Conservation (phyloP, 1,140 invertebrate species). For the Listronotus oregonensis region DNA sequence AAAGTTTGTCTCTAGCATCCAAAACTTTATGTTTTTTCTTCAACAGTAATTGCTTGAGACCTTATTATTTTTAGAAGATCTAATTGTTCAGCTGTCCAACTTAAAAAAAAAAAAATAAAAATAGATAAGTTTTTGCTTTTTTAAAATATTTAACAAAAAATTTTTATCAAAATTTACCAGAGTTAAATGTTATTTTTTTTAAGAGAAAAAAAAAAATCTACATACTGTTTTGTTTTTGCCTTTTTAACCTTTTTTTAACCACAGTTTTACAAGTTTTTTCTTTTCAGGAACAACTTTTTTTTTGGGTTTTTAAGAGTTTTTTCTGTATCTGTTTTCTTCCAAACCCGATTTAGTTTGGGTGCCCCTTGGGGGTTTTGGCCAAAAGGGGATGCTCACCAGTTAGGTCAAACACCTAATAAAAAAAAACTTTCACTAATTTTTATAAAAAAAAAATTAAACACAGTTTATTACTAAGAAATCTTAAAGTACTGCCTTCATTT, state of each 20-base stretch:
- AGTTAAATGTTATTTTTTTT: background rate
- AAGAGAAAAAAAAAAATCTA: constrained; percentile 1
- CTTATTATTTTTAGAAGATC: constrained; percentile 47
- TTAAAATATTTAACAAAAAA: background rate
- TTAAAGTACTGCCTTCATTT: too few relatives aligned
- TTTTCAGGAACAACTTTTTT: constrained; percentile 25
- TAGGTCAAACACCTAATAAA: constrained; percentile 13
- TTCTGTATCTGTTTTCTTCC: constrained; percentile 21
- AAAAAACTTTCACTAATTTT: too few relatives aligned
- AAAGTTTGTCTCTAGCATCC: constrained; percentile 72
- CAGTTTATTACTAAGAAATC: too few relatives aligned
- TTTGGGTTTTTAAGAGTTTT: constrained; percentile 21
- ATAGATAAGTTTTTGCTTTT: background rate
- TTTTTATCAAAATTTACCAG: background rate
- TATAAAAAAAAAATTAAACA: background rate
- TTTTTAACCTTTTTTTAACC: constrained; percentile 20
- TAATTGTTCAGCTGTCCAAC: constrained; percentile 39
- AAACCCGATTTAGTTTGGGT: constrained; percentile 32
- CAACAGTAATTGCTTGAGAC: constrained; percentile 46
- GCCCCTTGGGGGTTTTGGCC: constrained; percentile 12
- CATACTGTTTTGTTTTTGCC: constrained; percentile 17
- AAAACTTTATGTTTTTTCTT: constrained; percentile 70
- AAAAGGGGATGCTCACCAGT: background rate
- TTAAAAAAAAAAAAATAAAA: constrained; percentile 17
- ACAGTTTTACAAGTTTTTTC: constrained; percentile 7